Evolutionary conservation across 2,113 vertebrate genomes (phyloP).

Genomic region (Lethenteron reissneri): DNA sequence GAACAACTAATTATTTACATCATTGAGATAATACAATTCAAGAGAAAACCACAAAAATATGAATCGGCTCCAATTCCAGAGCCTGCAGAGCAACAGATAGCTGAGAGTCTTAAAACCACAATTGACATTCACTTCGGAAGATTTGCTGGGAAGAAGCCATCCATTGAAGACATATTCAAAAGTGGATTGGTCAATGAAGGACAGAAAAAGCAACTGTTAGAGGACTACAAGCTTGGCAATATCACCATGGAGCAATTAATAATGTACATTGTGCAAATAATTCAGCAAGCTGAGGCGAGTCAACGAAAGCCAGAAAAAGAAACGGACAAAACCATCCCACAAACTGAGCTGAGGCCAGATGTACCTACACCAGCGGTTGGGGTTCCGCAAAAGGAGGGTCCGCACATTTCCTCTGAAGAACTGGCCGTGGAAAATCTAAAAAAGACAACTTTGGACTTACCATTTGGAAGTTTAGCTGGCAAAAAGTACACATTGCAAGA

Average conservation of each 20-base stretch:
- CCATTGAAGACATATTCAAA: neutral
- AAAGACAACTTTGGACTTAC: conserved; percentile 8
- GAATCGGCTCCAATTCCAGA: neutral
- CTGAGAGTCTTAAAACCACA: neutral
- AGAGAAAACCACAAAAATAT: neutral
- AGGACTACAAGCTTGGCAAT: neutral
- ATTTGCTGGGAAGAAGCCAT: conserved; percentile 3
- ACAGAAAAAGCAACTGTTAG: neutral
- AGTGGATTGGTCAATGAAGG: neutral
- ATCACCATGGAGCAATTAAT: conserved; percentile 1
- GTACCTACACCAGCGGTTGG: no score
- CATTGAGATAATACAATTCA: neutral
- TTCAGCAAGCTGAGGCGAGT: neutral
- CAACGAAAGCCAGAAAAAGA: neutral
- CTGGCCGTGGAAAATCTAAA: conserved; percentile 18
- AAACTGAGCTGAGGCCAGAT: neutral
- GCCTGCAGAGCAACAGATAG: neutral
- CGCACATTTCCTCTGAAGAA: conserved; percentile 6
- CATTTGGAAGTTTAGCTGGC: conserved; percentile 14
- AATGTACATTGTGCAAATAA: neutral
- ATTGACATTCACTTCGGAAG: neutral
- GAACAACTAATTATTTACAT: neutral
- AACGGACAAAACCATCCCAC: no score
- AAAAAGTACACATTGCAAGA: conserved; percentile 23
- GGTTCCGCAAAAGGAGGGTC: no score